These are phyloP conservation scores for Cottus gobio DNA, from an alignment of 2,113 vertebrate species.

Conservation along the genomic window DNA sequence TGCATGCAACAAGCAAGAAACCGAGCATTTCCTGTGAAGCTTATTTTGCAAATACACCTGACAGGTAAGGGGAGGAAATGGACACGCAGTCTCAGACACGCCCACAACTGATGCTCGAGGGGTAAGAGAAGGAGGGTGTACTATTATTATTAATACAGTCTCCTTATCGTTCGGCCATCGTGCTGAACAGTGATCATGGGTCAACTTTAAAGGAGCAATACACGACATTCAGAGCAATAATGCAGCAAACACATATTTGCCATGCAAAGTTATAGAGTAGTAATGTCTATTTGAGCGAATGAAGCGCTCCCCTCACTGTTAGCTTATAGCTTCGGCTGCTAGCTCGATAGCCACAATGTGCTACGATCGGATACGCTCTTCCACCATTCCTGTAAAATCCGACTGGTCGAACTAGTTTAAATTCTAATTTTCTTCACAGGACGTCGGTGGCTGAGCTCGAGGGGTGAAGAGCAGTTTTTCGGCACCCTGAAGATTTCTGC, in stretches of 20 bases:
- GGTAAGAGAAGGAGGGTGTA: background rate
- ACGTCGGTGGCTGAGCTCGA: background rate
- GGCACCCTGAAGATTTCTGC: constrained; percentile 25
- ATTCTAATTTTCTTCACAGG: constrained; percentile 5
- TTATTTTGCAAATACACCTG: no score
- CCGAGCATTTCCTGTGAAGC: background rate
- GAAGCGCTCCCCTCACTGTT: background rate
- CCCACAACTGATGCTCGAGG: no score
- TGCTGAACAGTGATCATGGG: background rate
- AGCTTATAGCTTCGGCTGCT: background rate
- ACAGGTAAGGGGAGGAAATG: no score
- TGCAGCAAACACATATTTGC: no score
- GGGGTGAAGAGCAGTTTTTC: constrained; percentile 5
- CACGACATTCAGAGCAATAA: background rate
- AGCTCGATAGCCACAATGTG: background rate
- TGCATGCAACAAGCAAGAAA: background rate
- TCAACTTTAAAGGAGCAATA: background rate
- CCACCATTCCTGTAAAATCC: background rate
- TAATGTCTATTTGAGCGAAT: no score
- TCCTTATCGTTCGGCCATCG: background rate
- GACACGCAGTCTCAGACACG: no score
- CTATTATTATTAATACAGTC: background rate
- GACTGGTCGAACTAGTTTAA: background rate
- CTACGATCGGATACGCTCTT: background rate
- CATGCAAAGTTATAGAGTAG: no score